Base-by-base conservation (phyloP, 2,113 vertebrate species). In the Panurus biarmicus region DNA sequence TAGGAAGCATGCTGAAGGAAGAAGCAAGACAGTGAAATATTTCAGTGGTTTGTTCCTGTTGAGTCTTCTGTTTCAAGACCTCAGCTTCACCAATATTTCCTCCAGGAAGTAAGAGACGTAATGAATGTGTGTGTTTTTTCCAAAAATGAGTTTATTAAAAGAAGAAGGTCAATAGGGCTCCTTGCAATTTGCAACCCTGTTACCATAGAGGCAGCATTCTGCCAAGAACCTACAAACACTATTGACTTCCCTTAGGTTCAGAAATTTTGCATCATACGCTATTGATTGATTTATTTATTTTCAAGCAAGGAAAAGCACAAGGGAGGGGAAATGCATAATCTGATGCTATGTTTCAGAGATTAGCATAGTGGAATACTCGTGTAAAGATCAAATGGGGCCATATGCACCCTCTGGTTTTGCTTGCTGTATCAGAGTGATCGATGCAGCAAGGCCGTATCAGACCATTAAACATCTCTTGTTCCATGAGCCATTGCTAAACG, bases 381-480 rank as follows among this genome's bases (percentile, higher is more conserved):
- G 42, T 87, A 79, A 79, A 89, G 87, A 92, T 87, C 89, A 91
- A 94, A 76, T 16, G 76, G 74, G 71, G 74, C 74, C 71, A 26
- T 65, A 44, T 4, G 8, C 74, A 61, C 57, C 33, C 42, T 87
- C 77, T 95, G 67, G 35, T 60, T 96, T 72, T 92, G 96, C 73
- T 85, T 82, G 70, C 78, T 92, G 26, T 61, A 84, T 72, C 80
- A 18, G 36, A 44, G 29, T 91, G 87, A 89, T 94, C 29, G 33
- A 92, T 87, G 87, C 89, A 91, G 71, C 85, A 51, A 89, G 89
- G 58, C 77, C 25, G 2, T 62, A 69, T 79, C 71, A 85, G 74
- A 65, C 70, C 95, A 93, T 95, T 94, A 89, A 95, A 60, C 74
- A 83, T 72, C 74, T 87, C 87, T 81, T 87, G 74, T 91, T 96